These are phyloP conservation scores for Drosophila koepferae DNA, from an alignment of 2,888 invertebrate species.

Conservation along the genomic window DNA sequence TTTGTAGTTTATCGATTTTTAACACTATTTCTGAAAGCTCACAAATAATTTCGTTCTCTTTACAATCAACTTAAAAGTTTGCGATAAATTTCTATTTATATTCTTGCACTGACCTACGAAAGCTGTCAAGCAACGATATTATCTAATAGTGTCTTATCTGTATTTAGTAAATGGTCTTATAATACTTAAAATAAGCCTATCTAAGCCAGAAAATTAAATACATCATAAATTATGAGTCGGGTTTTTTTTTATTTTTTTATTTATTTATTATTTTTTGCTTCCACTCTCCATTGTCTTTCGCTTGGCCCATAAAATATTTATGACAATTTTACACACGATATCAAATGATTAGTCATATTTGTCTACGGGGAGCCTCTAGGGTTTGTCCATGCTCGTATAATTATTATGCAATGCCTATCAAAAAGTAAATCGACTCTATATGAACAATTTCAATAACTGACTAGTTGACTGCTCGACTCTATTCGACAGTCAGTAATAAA, in stretches of 20 bases:
- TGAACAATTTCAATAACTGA: conserved; percentile 16
- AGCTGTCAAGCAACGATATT: neutral
- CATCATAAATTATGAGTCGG: conserved; percentile 16
- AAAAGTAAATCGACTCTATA: conserved; percentile 20
- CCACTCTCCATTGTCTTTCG: conserved; percentile 26
- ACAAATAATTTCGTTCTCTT: no score
- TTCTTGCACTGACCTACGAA: conserved; percentile 9
- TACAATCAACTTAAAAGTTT: neutral
- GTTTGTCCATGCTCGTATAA: conserved; percentile 23
- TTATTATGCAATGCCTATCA: conserved; percentile 58
- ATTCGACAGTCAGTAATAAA: neutral
- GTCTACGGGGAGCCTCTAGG: neutral
- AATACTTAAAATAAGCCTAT: conserved; percentile 5
- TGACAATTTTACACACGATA: conserved; percentile 59
- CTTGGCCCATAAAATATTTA: conserved; percentile 45
- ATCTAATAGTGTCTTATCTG: conserved; percentile 16
- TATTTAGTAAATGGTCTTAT: conserved; percentile 11
- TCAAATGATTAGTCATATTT: conserved; percentile 63
- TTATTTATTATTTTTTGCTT: neutral
- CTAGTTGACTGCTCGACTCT: conserved; percentile 7
- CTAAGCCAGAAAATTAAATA: conserved; percentile 17
- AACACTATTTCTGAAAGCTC: neutral
- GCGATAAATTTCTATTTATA: neutral
- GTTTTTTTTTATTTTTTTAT: neutral
- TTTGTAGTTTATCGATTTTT: neutral